Evolutionary conservation across 2,797 vertebrate genomes (phyloP), one percentile per base, ranked within the genome.

Genomic region (Melanotaenia parkinsoni): DNA sequence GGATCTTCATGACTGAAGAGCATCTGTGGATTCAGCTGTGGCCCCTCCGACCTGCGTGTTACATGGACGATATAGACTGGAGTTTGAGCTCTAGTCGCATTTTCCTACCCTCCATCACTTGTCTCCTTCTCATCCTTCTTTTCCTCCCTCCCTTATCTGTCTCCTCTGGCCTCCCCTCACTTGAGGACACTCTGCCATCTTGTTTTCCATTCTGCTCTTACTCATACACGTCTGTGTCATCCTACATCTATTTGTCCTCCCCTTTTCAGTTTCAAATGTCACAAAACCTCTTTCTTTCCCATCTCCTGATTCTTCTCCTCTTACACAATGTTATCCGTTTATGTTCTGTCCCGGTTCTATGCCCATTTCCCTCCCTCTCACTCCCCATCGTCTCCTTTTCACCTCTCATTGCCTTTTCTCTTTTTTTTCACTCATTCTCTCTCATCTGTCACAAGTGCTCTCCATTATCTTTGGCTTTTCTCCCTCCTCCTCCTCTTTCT

Each of bases 11-110:
- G 86, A 82, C 83, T 63, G 80, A 80, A 78, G 75, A 88, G 71
- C 79, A 86, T 93, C 88, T 95, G 93, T 94, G 89, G 92, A 90
- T 91, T 94, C 93, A 94, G 93, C 93, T 94, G 93, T 90, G 91
- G 83, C 91, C 91, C 90, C 77, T n/a, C 3, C 82, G 88, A 91
- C 91, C 90, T 72, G 77, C 72, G 79, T 80, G 80, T 85, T 68
- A 67, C 43, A 71, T 67, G 51, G 78, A 71, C 35, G 77, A 82
- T 70, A 76, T 33, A 71, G 76, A 68, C 77, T 22, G 70, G 57
- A 80, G 80, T 71, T 79, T 82, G 78, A 53, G 72, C 75, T 75
- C 83, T 84, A 77, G 54, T 72, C 47, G 1, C 18, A 45, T 13
- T 5, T 65, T 71, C 77, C 82, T 89, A 74, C 67, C 72, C 70